Evolutionary conservation across 2,888 invertebrate genomes (phyloP), one percentile per base, ranked within the genome.

Genomic region (Notodonta ziczac): DNA sequence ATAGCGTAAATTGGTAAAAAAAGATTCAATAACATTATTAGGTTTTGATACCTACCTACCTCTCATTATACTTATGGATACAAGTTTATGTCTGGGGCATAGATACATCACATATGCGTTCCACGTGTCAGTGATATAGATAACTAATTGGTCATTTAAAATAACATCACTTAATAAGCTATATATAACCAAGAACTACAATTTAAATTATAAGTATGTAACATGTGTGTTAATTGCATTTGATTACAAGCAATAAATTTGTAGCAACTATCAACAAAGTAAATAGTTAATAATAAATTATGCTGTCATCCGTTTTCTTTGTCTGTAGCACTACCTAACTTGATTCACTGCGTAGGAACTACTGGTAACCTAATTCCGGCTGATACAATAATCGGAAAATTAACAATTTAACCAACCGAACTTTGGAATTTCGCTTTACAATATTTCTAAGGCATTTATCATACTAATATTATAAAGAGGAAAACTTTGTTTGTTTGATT

Each of bases 31-130:
- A 24, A 24, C 1, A 24, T 24, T 24, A 24, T 24, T 24, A 24
- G 24, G 24, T 24, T 24, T 24, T 24, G 24, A 24, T 24, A 24
- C 24, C 24, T 24, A 24, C 24, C 1, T 24, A 24, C 24, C 24
- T 24, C 24, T 24, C 2, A 24, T 24, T 24, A 24, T 35, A 35
- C 5, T 35, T 4, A 35, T 35, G 7, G 2, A 35, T 35, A 4
- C 35, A 35, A 6, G 7, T 35, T 35, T 42, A 4, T 42, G 9
- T 9, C 12, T 42, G 42, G 8, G 9, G 44, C 56, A 46, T 57
- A 64, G 44, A 54, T 62, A 44, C 53, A 54, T 32, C 9, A 55
- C 53, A 62, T 48, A 16, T 63, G 64, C 51, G 24, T 52, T 32
- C 14, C 59, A 54, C 57, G 58, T 58, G 54, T 52, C 46, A 56